Conservation (phyloP, 1,140 invertebrate genomes). For the Caenorhabditis inopinata region DNA sequence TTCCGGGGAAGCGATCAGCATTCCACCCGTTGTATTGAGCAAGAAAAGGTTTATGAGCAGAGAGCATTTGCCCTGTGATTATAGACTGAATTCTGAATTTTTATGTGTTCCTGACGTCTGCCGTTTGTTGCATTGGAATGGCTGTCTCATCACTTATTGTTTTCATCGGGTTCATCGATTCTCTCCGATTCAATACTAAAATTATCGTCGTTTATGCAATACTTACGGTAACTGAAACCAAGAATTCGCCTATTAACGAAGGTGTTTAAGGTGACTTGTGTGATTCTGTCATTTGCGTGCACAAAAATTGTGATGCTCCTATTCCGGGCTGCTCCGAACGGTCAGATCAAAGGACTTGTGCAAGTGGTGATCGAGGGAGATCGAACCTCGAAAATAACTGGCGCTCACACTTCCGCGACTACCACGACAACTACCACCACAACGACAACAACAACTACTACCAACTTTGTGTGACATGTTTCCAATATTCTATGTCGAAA, state of each 20-base stretch:
- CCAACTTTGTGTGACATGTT: neutral
- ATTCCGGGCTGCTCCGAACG: conserved; percentile 35
- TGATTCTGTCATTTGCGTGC: conserved; percentile 2
- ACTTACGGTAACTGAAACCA: conserved; percentile 8
- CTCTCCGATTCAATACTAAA: neutral
- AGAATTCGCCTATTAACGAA: too few species aligned
- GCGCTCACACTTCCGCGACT: neutral
- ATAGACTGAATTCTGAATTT: too few species aligned
- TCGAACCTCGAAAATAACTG: conserved; percentile 1
- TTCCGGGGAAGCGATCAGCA: too few species aligned
- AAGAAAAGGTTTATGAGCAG: too few species aligned
- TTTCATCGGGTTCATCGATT: conserved; percentile 29
- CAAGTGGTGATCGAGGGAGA: conserved; percentile 38
- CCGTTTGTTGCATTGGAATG: conserved; percentile 3
- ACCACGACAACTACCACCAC: neutral
- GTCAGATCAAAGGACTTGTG: conserved; percentile 20
- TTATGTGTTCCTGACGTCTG: neutral
- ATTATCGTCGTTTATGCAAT: neutral
- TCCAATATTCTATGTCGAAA: too few species aligned
- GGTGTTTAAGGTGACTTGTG: conserved; percentile 22
- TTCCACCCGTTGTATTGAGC: too few species aligned
- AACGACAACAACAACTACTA: neutral
- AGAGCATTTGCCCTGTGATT: too few species aligned
- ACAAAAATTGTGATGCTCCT: conserved; percentile 16
- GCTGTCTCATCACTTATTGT: neutral